phyloP scores from a whole-genome alignment of 2,797 vertebrate genomes.

The Pitangus sulphuratus region DNA sequence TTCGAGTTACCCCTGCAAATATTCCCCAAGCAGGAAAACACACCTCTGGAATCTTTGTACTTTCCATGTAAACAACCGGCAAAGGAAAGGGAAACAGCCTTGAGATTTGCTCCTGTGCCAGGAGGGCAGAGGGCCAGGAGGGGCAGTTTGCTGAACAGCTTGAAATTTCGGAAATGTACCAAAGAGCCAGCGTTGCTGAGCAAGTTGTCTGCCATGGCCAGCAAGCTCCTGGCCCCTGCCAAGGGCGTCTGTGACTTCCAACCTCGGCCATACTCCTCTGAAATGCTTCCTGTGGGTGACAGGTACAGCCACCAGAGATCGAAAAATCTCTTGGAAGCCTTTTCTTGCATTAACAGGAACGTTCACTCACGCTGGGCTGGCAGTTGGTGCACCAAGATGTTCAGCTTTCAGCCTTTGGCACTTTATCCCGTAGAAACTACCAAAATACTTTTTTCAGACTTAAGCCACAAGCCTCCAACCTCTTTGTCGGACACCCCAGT shows the following conservation, averaged over 20 bases:
- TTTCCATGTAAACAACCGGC: not conserved
- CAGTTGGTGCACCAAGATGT: constrained; percentile 61
- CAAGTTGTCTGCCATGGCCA: constrained; percentile 74
- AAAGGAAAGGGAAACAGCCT: not conserved
- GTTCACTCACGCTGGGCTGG: constrained; percentile 62
- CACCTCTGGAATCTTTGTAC: not conserved
- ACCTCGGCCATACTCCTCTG: constrained; percentile 31
- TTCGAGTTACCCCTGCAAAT: constrained; percentile 6
- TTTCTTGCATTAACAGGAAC: constrained; percentile 66
- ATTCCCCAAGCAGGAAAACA: constrained; percentile 17
- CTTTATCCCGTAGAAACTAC: constrained; percentile 69
- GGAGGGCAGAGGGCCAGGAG: constrained; percentile 41
- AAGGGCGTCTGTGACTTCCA: not conserved
- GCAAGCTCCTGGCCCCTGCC: constrained; percentile 54
- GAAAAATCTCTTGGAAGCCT: constrained; percentile 71
- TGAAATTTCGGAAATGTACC: constrained; percentile 62
- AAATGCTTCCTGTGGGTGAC: constrained; percentile 61
- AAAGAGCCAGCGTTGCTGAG: constrained; percentile 74
- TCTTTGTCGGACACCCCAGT: constrained; percentile 14
- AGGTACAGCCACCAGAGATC: constrained; percentile 56
- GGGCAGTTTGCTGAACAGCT: constrained; percentile 40
- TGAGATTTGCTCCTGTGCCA: not conserved
- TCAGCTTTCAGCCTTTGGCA: constrained; percentile 66
- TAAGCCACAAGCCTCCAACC: constrained; percentile 43
- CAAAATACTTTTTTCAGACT: constrained; percentile 49